Evolutionary conservation across 2,888 invertebrate genomes (phyloP).

Genomic region (Macropis europaea): DNA sequence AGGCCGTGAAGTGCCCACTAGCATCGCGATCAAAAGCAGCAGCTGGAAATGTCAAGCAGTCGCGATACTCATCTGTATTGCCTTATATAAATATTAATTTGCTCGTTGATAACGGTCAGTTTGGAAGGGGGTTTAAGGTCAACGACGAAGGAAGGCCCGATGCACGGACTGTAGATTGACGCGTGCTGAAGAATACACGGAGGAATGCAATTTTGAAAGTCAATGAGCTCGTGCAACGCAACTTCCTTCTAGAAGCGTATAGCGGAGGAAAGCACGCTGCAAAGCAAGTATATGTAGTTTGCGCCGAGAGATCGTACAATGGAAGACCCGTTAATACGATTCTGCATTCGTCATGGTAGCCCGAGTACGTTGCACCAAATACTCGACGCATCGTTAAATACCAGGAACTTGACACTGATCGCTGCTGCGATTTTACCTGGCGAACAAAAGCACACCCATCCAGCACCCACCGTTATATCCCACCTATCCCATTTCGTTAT

Average conservation of each 20-base stretch:
- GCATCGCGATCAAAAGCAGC: too few species aligned
- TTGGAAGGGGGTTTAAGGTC: not conserved
- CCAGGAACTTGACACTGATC: slow-evolving; percentile 41
- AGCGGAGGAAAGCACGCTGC: not conserved
- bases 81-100: not conserved
- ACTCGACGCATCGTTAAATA: slow-evolving; percentile 38
- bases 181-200: not conserved
- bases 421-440: slow-evolving; percentile 13
- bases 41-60: too few species aligned
- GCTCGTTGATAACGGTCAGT: not conserved
- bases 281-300: not conserved
- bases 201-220: slow-evolving; percentile 27
- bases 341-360: slow-evolving; percentile 46
- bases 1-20: too few species aligned
- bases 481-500: too few species aligned
- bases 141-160: not conserved
- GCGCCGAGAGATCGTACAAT: slow-evolving; percentile 23
- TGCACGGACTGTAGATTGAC: not conserved
- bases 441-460: not conserved
- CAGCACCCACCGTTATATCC: slow-evolving; percentile 17
- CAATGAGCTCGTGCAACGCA: not conserved
- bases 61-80: not conserved
- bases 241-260: not conserved
- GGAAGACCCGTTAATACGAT: slow-evolving; percentile 43
- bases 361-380: slow-evolving; percentile 40